phyloP scores from a whole-genome alignment of 2,113 vertebrate genomes.

The Emydura subglobosa region DNA sequence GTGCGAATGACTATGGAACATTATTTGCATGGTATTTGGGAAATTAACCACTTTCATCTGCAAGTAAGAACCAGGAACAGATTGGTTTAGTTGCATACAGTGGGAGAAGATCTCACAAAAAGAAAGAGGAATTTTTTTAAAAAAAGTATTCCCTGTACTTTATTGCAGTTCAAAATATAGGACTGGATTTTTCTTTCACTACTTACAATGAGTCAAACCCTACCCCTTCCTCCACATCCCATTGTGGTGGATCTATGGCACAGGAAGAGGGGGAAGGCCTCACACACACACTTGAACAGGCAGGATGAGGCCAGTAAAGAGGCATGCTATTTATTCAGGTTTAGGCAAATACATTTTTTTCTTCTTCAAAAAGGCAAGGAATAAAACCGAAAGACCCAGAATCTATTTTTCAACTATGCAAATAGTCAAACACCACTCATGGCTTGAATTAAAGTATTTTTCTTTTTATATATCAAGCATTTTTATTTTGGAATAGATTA shows the following conservation, averaged over 20 bases:
- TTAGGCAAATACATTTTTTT: not conserved
- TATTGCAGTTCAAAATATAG: not conserved
- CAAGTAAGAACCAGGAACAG: not conserved
- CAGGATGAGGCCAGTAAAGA: not conserved
- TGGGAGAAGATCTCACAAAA: not conserved
- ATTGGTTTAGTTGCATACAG: not conserved
- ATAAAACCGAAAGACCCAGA: not conserved
- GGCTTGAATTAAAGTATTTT: not conserved
- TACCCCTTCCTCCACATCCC: not conserved
- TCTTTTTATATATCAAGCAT: not conserved
- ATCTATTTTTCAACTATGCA: not conserved
- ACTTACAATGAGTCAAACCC: not conserved
- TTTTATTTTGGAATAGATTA: not conserved
- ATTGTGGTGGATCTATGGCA: not conserved
- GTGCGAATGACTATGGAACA: not conserved
- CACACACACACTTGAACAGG: not conserved
- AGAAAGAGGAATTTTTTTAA: not conserved
- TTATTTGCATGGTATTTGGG: not conserved
- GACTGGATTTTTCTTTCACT: not conserved
- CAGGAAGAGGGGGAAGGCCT: not conserved
- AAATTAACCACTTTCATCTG: not conserved
- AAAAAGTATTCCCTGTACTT: not conserved
- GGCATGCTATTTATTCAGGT: not conserved
- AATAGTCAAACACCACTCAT: not conserved
- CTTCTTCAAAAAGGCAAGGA: not conserved